These are phyloP conservation scores for Cheilosia pagana DNA, from an alignment of 2,888 invertebrate genomes.

Conservation along the genomic window DNA sequence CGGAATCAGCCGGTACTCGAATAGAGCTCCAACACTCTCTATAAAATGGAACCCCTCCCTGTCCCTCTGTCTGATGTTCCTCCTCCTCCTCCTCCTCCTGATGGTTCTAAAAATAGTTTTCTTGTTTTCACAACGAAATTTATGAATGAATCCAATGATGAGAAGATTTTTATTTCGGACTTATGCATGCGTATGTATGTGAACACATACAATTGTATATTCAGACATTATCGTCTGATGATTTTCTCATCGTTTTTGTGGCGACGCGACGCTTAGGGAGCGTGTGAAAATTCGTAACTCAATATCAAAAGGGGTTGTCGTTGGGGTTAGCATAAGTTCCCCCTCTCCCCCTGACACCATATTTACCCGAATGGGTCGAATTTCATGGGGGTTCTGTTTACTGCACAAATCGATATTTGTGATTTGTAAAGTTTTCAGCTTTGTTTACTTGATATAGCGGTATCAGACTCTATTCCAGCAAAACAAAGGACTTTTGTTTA, in stretches of 20 bases:
- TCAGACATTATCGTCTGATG: background rate
- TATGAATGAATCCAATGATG: slow-evolving; percentile 62
- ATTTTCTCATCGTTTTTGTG: slow-evolving; percentile 20
- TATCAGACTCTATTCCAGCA: background rate
- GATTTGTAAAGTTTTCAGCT: slow-evolving; percentile 23
- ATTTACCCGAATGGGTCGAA: slow-evolving; percentile 1
- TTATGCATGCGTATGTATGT: background rate
- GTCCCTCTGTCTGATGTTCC: background rate
- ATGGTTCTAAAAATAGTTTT: slow-evolving; percentile 55
- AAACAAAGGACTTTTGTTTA: slow-evolving; percentile 31
- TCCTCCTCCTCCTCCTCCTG: slow-evolving; percentile 8
- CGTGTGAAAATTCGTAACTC: slow-evolving; percentile 68
- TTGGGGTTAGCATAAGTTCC: slow-evolving; percentile 44
- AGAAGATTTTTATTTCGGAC: slow-evolving; percentile 23
- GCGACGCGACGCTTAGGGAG: slow-evolving; percentile 27
- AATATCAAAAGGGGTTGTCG: slow-evolving; percentile 57
- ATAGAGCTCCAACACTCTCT: slow-evolving; percentile 15
- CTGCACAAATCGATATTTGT: slow-evolving; percentile 27
- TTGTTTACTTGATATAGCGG: slow-evolving; percentile 14
- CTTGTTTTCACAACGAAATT: slow-evolving; percentile 43
- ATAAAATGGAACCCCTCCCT: background rate
- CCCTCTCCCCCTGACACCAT: background rate
- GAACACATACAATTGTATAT: background rate
- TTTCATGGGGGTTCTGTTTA: slow-evolving; percentile 15
- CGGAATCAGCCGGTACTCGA: slow-evolving; percentile 38